Evolutionary conservation across 2,113 vertebrate genomes (phyloP).

Genomic region (Periophthalmus modestus): DNA sequence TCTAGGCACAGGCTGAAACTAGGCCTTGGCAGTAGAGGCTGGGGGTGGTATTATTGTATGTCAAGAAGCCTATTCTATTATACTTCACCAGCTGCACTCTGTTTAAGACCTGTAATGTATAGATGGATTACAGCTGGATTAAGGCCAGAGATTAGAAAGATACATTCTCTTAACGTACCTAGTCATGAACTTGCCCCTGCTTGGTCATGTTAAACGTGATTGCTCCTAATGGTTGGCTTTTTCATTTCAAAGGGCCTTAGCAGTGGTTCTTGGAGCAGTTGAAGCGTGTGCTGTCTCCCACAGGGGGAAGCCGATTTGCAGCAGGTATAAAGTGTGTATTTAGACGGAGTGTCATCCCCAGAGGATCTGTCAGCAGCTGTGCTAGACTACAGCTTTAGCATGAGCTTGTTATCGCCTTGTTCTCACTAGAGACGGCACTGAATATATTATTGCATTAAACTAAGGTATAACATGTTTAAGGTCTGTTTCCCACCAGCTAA

Average conservation of each 20-base stretch:
- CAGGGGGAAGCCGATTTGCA: constrained; percentile 16
- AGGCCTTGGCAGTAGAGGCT: background rate
- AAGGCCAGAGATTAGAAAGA: constrained; percentile 56
- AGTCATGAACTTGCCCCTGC: background rate
- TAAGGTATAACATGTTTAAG: background rate
- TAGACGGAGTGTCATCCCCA: constrained; percentile 10
- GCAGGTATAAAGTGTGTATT: constrained; percentile 17
- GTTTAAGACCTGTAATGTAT: constrained; percentile 32
- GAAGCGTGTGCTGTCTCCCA: constrained; percentile 7
- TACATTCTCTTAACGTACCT: constrained; percentile 10
- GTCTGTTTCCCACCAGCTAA: background rate
- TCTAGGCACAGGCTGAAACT: background rate
- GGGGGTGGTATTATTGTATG: constrained; percentile 13
- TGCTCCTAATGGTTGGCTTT: constrained; percentile 9
- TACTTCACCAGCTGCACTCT: constrained; percentile 13
- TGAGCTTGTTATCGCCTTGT: constrained; percentile 37
- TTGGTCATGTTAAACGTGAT: background rate
- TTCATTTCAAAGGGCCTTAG: background rate
- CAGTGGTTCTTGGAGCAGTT: constrained; percentile 4
- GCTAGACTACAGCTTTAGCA: constrained; percentile 33
- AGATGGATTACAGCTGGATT: constrained; percentile 58
- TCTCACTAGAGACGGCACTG: constrained; percentile 10
- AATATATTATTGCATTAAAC: background rate
- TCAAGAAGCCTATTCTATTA: constrained; percentile 9
- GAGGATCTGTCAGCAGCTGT: constrained; percentile 51